These are phyloP conservation scores for Aptenodytes forsteri DNA, from an alignment of 2,113 vertebrate species.

Conservation along the genomic window DNA sequence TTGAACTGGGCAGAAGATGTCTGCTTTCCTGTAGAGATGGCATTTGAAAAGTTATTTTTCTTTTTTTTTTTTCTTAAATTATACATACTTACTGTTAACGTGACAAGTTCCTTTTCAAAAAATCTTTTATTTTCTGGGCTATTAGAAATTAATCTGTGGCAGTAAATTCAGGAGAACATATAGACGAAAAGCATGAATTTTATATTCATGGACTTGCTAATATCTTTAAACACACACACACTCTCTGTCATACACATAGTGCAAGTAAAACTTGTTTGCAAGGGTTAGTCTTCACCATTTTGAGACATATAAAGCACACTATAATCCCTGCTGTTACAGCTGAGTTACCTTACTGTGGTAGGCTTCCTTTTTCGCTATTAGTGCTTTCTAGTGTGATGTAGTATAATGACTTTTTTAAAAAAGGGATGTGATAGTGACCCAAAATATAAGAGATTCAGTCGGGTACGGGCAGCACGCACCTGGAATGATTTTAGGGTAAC, in stretches of 20 bases:
- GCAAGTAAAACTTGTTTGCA: background rate
- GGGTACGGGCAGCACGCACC: background rate
- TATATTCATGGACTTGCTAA: background rate
- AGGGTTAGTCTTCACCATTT: background rate
- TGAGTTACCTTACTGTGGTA: background rate
- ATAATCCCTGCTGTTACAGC: background rate
- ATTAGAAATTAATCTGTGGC: background rate
- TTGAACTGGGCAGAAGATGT: background rate
- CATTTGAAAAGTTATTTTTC: background rate
- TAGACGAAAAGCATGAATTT: background rate
- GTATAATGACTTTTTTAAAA: background rate
- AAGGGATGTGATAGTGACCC: background rate
- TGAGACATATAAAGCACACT: background rate
- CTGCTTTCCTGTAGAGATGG: background rate
- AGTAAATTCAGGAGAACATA: background rate
- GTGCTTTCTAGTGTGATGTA: background rate
- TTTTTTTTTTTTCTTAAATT: background rate
- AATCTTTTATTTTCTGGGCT: background rate
- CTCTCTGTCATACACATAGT: background rate
- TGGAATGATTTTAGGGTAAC: background rate
- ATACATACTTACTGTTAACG: background rate
- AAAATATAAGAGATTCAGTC: background rate
- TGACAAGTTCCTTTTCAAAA: background rate
- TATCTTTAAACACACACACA: accelerated
- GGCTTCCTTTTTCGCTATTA: background rate